Evolutionary conservation across 2,797 vertebrate species (phyloP).

Genomic region (Diplodus sargus): DNA sequence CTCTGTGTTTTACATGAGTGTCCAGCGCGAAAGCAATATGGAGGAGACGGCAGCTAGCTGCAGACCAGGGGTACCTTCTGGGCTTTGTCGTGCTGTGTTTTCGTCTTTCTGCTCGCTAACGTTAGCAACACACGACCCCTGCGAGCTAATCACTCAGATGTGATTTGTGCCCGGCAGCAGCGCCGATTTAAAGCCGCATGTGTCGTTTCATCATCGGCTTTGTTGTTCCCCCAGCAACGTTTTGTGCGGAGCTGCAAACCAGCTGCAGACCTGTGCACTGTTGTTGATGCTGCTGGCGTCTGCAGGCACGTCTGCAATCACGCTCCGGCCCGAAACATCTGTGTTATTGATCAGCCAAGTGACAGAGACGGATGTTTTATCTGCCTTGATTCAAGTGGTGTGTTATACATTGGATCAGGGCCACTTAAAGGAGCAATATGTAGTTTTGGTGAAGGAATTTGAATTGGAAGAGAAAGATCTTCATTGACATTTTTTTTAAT

Average conservation of each 20-base stretch:
- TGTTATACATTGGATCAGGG: not conserved
- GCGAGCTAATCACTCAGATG: rapidly evolving
- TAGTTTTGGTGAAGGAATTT: too few species aligned
- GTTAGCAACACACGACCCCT: not conserved
- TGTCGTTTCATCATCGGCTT: not conserved
- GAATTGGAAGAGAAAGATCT: too few species aligned
- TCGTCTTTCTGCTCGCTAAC: not conserved
- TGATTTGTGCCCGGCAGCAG: rapidly evolving
- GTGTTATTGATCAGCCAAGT: not conserved
- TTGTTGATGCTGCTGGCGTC: constrained; percentile 25
- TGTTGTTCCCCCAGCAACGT: not conserved
- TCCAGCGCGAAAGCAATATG: constrained; percentile 66
- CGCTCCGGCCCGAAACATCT: not conserved
- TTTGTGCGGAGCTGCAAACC: constrained; percentile 30
- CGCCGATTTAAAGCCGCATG: rapidly evolving
- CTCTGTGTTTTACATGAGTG: not conserved
- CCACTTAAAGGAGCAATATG: too few species aligned
- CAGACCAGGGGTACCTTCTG: constrained; percentile 19
- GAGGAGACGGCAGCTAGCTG: constrained; percentile 60
- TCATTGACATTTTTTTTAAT: too few species aligned
- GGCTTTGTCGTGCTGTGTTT: constrained; percentile 60
- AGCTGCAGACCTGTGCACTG: not conserved
- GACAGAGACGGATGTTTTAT: not conserved
- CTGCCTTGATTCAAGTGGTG: not conserved
- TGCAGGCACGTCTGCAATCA: not conserved